Percentiles rank a stretch among this genome's conserved stretches.
Conservation (phyloP, 2,113 vertebrate species). For the Speoplatyrhinus poulsoni region DNA sequence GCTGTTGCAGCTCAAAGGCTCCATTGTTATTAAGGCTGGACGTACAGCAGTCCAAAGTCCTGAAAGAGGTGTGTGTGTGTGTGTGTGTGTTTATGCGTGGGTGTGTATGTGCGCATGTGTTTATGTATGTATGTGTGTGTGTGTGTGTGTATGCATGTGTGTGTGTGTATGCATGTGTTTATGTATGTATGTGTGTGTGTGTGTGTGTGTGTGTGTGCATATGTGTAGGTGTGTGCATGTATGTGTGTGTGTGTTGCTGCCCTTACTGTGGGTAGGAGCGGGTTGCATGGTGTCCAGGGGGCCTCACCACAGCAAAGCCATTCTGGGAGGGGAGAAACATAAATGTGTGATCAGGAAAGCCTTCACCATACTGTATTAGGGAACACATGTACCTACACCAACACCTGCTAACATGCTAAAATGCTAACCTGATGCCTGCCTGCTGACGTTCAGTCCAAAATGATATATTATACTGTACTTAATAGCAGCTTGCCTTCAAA, state of each 20-base stretch:
- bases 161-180: constrained; percentile 18
- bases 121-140: constrained; percentile 1
- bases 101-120: not conserved
- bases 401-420: no score
- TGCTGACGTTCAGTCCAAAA: not conserved
- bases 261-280: constrained; percentile 88
- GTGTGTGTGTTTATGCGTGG: not conserved
- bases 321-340: constrained; percentile 76
- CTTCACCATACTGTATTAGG: not conserved
- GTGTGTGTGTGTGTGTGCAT: constrained; percentile 14
- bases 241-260: constrained; percentile 22
- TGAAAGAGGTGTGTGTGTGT: constrained; percentile 32
- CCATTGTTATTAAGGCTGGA: constrained; percentile 54
- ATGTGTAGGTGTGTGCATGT: constrained; percentile 13
- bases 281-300: constrained; percentile 89
- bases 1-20: constrained; percentile 58
- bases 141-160: not conserved
- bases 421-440: not conserved
- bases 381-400: not conserved
- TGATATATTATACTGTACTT: not conserved
- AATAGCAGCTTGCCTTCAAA: no score
- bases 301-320: constrained; percentile 91
- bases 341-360: constrained; percentile 6
- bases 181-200: constrained; percentile 16
- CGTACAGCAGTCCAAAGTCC: constrained; percentile 50